These are phyloP conservation scores for Cryptocephalus moraei DNA, from an alignment of 2,888 invertebrate species.

Conservation along the genomic window DNA sequence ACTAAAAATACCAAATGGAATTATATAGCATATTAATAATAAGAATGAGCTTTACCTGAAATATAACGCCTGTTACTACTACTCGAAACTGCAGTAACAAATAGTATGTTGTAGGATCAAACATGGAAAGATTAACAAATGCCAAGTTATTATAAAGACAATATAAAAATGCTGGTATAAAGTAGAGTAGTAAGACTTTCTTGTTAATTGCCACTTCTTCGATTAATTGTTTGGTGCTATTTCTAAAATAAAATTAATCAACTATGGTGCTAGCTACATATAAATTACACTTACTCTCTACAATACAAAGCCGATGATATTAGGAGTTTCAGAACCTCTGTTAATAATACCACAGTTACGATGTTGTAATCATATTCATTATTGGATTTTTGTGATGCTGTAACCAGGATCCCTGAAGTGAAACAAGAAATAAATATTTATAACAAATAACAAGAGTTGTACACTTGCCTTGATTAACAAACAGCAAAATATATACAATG, in stretches of 20 bases:
- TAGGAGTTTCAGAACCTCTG: conserved; percentile 76
- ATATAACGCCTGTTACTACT: conserved; percentile 83
- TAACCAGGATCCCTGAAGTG: conserved; percentile 75
- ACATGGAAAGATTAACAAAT: conserved; percentile 79
- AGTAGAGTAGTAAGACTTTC: conserved; percentile 66
- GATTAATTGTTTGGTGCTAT: conserved; percentile 45
- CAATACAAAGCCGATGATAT: conserved; percentile 63
- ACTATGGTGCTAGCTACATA: conserved; percentile 1
- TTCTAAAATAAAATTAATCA: conserved; percentile 28
- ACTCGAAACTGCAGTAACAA: conserved; percentile 83
- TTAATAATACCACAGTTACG: conserved; percentile 76
- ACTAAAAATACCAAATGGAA: conserved; percentile 45
- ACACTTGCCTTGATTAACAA: conserved; percentile 78
- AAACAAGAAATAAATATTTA: conserved; percentile 1
- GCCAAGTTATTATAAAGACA: conserved; percentile 92
- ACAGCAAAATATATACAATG: conserved; percentile 74
- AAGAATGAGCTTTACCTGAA: conserved; percentile 55
- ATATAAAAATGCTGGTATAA: conserved; percentile 84
- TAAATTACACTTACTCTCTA: conserved; percentile 48
- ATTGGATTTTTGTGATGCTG: conserved; percentile 74
- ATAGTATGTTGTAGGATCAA: conserved; percentile 93
- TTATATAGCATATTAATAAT: not conserved
- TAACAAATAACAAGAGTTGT: not conserved
- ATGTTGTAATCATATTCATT: conserved; percentile 81
- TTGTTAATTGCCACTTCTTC: conserved; percentile 48